A percentile compares a stretch with the other conserved stretches of the same genome.
These are phyloP conservation scores for Nymphalis c-album DNA, from an alignment of 2,888 invertebrate genomes.

Conservation along the genomic window DNA sequence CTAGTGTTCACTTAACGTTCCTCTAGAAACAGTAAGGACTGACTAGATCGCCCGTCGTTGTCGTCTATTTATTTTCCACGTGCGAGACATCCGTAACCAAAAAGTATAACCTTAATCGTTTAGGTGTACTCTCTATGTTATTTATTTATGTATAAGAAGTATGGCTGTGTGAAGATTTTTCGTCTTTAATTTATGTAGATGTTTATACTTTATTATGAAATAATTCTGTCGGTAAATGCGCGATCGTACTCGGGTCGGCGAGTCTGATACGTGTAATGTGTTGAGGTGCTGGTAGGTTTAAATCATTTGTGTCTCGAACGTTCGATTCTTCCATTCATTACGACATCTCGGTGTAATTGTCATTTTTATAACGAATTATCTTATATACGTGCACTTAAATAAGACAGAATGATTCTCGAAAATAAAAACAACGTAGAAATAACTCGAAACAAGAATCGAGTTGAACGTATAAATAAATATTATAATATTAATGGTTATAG, in stretches of 20 bases:
- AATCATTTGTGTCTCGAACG: conserved; percentile 22
- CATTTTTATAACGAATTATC: conserved; percentile 35
- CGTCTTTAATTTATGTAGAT: conserved; percentile 66
- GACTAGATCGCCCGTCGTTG: conserved; percentile 32
- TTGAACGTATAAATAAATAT: conserved; percentile 33
- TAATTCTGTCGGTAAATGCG: conserved; percentile 15
- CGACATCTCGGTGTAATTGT: conserved; percentile 43
- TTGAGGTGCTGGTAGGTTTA: conserved; percentile 71
- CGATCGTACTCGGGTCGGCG: conserved; percentile 13
- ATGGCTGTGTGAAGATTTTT: conserved; percentile 77
- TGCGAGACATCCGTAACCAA: conserved; percentile 66
- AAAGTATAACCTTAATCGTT: conserved; percentile 66
- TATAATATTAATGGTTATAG: conserved; percentile 56
- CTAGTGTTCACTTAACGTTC: conserved; percentile 43
- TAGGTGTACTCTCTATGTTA: conserved; percentile 53
- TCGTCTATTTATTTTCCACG: conserved; percentile 35
- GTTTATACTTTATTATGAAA: conserved; percentile 34
- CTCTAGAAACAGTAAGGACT: conserved; percentile 49
- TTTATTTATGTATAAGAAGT: conserved; percentile 71
- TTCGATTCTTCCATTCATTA: conserved; percentile 27
- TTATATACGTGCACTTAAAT: conserved; percentile 25
- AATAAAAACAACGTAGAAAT: neutral
- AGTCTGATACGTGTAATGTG: conserved; percentile 43
- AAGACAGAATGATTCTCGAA: conserved; percentile 1
- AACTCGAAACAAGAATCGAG: conserved; percentile 13